Conservation (phyloP, 2,888 invertebrate species). For the Coenonympha glycerion region DNA sequence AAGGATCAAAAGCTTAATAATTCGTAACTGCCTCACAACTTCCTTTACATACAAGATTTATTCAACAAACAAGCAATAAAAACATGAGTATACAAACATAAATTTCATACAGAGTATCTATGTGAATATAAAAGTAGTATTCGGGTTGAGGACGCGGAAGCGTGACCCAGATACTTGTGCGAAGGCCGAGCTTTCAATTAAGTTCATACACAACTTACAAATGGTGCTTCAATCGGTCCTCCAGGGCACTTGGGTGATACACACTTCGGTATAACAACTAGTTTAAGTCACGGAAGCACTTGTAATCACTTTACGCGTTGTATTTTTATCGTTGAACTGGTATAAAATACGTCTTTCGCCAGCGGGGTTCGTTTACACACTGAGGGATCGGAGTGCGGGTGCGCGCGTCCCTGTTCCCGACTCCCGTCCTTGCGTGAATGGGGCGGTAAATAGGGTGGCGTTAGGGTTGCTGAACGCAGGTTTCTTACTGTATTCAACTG, state of each 20-base stretch:
- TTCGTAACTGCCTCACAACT: too few relatives aligned
- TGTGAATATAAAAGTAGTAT: slow-evolving; percentile 38
- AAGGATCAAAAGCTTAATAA: too few relatives aligned
- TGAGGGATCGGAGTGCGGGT: slow-evolving; percentile 68
- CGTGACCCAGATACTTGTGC: slow-evolving; percentile 60
- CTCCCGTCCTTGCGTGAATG: slow-evolving; percentile 64
- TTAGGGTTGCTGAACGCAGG: too few relatives aligned
- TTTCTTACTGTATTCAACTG: too few relatives aligned
- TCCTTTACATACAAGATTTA: too few relatives aligned
- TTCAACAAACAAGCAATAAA: too few relatives aligned
- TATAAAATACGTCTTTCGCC: slow-evolving; percentile 47
- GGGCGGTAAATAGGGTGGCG: slow-evolving; percentile 71
- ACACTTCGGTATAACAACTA: not conserved
- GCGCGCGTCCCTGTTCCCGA: slow-evolving; percentile 72
- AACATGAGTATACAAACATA: too few relatives aligned
- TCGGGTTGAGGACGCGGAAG: slow-evolving; percentile 63
- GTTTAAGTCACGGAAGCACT: slow-evolving; percentile 37
- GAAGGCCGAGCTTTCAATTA: slow-evolving; percentile 20
- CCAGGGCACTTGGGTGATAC: slow-evolving; percentile 41
- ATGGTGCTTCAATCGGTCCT: slow-evolving; percentile 57
- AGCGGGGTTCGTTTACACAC: slow-evolving; percentile 54
- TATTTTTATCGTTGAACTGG: slow-evolving; percentile 20
- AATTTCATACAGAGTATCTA: not conserved
- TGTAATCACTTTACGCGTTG: slow-evolving; percentile 47
- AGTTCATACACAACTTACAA: slow-evolving; percentile 49